phyloP scores from a whole-genome alignment of 2,888 invertebrate species.

The Cabera pusaria region DNA sequence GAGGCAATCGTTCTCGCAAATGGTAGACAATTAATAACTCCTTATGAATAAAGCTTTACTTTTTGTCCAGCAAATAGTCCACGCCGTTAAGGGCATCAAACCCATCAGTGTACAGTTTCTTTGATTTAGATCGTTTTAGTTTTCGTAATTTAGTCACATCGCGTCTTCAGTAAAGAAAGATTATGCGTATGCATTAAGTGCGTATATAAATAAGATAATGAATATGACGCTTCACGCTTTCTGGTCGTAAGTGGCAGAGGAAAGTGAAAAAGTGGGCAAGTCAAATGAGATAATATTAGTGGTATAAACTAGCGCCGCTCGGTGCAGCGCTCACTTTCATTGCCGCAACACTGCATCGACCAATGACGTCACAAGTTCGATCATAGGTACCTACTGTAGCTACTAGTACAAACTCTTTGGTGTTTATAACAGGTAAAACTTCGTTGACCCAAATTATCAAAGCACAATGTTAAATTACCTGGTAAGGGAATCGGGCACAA shows the following conservation, averaged over 20 bases:
- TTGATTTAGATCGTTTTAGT: slow-evolving; percentile 1
- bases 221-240: slow-evolving; percentile 63
- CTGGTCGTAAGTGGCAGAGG: slow-evolving; percentile 54
- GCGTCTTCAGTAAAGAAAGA: slow-evolving; percentile 1
- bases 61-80: slow-evolving; percentile 20
- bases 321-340: slow-evolving; percentile 69
- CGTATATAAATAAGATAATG: slow-evolving; percentile 35
- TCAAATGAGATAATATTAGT: slow-evolving; percentile 67
- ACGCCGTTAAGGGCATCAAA: slow-evolving; percentile 23
- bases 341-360: slow-evolving; percentile 18
- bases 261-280: slow-evolving; percentile 73
- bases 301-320: slow-evolving; percentile 55
- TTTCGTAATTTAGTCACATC: background rate
- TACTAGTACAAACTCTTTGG: too few relatives aligned
- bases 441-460: too few relatives aligned
- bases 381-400: too few relatives aligned
- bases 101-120: slow-evolving; percentile 17
- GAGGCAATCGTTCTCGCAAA: slow-evolving; percentile 18
- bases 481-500: too few relatives aligned
- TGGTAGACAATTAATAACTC: slow-evolving; percentile 17
- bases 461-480: too few relatives aligned
- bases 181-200: slow-evolving; percentile 1
- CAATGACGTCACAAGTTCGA: too few relatives aligned
- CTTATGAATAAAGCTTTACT: slow-evolving; percentile 12
- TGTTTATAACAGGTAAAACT: too few relatives aligned